These are phyloP conservation scores for Drosophila testacea DNA, from an alignment of 2,888 invertebrate genomes.

Conservation along the genomic window DNA sequence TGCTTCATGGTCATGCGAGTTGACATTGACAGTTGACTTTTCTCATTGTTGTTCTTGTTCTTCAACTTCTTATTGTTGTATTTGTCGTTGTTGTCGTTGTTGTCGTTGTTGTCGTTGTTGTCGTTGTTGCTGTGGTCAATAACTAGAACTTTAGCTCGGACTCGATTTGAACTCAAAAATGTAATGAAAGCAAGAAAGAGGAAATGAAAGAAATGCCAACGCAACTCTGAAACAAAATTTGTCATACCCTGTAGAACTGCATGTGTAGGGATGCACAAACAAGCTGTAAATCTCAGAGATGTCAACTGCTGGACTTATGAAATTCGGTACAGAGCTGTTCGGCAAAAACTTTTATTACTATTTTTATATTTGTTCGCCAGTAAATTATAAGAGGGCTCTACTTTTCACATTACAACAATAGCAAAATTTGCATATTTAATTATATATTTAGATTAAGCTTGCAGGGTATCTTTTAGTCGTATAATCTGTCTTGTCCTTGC, in stretches of 20 bases:
- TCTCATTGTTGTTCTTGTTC: constrained; percentile 12
- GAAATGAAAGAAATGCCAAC: constrained; percentile 25
- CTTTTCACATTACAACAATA: not conserved
- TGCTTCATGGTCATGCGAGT: constrained; percentile 62
- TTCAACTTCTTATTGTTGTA: constrained; percentile 5
- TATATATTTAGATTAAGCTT: not conserved
- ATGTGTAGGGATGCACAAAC: not conserved
- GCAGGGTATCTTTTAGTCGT: constrained; percentile 13
- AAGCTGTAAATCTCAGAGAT: not conserved
- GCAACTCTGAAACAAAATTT: constrained; percentile 16
- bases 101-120: constrained; percentile 47
- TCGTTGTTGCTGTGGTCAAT: constrained; percentile 60
- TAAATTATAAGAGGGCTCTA: not conserved
- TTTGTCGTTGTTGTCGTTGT: constrained; percentile 37
- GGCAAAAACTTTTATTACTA: no score
- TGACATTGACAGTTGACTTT: constrained; percentile 66
- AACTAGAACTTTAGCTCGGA: constrained; percentile 44
- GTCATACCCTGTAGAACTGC: constrained; percentile 11
- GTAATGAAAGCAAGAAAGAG: constrained; percentile 8
- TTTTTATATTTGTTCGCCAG: not conserved
- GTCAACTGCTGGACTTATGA: not conserved
- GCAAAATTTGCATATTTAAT: no score
- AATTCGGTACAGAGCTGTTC: not conserved
- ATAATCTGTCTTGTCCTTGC: constrained; percentile 14
- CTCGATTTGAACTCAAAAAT: constrained; percentile 18